These are phyloP conservation scores for Champsocephalus esox DNA, from an alignment of 2,797 vertebrate genomes.

Conservation along the genomic window DNA sequence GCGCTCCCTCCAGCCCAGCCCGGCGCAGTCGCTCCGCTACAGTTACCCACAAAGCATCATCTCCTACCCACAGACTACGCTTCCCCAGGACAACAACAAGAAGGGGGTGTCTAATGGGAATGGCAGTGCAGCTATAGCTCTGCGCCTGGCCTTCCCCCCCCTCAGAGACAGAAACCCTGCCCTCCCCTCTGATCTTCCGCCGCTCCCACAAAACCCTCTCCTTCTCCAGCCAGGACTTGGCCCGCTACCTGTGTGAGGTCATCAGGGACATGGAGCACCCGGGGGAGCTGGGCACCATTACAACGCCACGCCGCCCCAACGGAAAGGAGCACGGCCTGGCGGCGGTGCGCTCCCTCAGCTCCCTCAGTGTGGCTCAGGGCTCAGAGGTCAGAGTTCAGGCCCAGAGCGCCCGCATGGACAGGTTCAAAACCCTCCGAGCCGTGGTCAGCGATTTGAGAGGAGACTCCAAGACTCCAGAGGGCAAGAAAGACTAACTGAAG, in stretches of 20 bases:
- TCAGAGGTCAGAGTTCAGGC: slow-evolving; percentile 74
- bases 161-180: slow-evolving; percentile 70
- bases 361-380: slow-evolving; percentile 78
- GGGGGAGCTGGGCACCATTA: slow-evolving; percentile 79
- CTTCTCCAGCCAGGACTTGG: slow-evolving; percentile 83
- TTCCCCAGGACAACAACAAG: slow-evolving; percentile 69
- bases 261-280: slow-evolving; percentile 84
- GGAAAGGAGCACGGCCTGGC: slow-evolving; percentile 83
- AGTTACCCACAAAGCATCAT: slow-evolving; percentile 76
- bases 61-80: slow-evolving; percentile 79
- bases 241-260: slow-evolving; percentile 85
- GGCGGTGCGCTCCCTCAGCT: slow-evolving; percentile 87
- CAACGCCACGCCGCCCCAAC: slow-evolving; percentile 77
- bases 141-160: slow-evolving; percentile 79
- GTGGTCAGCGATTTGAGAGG: slow-evolving; percentile 82
- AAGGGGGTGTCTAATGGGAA: slow-evolving; percentile 52
- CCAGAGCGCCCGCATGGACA: slow-evolving; percentile 85
- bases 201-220: slow-evolving; percentile 79
- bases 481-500: slow-evolving; percentile 75
- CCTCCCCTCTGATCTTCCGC: slow-evolving; percentile 78
- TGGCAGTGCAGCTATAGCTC: slow-evolving; percentile 75
- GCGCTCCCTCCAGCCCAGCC: slow-evolving; percentile 89
- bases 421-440: slow-evolving; percentile 85
- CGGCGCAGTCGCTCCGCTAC: slow-evolving; percentile 83
- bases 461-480: slow-evolving; percentile 64